Percentiles rank a stretch among this genome's conserved stretches.
Conservation (phyloP, 2,888 invertebrate species). For the Philaethria dido region DNA sequence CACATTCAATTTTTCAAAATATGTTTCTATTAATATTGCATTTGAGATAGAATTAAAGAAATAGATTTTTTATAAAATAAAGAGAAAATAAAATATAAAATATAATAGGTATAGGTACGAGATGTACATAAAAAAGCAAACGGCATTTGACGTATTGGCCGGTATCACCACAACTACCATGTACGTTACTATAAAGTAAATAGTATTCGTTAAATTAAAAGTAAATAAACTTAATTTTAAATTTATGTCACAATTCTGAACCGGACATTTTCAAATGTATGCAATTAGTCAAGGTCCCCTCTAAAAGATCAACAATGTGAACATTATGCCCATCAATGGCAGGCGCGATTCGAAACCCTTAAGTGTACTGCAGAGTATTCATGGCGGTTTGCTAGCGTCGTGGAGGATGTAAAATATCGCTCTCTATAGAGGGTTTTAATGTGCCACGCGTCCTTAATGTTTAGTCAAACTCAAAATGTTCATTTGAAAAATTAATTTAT, state of each 20-base stretch:
- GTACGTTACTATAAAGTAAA: no score
- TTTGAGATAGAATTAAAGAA: not conserved
- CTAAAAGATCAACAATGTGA: slow-evolving; percentile 52
- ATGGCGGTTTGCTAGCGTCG: slow-evolving; percentile 53
- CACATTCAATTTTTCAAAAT: slow-evolving; percentile 31
- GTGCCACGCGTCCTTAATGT: slow-evolving; percentile 43
- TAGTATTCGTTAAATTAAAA: no score
- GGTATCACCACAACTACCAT: no score
- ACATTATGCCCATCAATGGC: slow-evolving; percentile 58
- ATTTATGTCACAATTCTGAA: slow-evolving; percentile 12
- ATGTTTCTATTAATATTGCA: not conserved
- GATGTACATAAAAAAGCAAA: no score
- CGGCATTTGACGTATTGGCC: no score
- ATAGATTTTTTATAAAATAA: no score
- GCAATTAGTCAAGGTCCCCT: slow-evolving; percentile 42
- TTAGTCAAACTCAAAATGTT: not conserved
- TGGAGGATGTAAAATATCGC: slow-evolving; percentile 67
- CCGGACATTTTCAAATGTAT: slow-evolving; percentile 25
- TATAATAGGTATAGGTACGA: no score
- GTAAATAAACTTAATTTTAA: no score
- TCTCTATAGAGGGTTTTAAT: slow-evolving; percentile 62
- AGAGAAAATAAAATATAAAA: no score
- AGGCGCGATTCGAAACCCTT: slow-evolving; percentile 56
- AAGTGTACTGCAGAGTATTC: slow-evolving; percentile 55
- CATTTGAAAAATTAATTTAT: not conserved